Base-by-base conservation (phyloP, 2,888 invertebrate genomes). In the Rhagophthalmus giganteus region DNA sequence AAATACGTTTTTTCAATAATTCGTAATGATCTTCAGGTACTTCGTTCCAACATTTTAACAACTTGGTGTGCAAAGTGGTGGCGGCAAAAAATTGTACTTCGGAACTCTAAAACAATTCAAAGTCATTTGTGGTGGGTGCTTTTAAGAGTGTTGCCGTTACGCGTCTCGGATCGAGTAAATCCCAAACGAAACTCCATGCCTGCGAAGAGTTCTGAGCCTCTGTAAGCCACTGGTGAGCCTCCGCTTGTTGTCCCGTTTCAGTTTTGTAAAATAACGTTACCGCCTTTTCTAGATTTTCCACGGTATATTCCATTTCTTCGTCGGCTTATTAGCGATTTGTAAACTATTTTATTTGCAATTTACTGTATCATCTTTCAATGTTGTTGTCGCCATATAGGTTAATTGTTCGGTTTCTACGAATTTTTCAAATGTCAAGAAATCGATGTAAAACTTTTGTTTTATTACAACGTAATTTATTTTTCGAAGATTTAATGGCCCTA, bases 71-170 rank as follows among this genome's bases (percentile, higher is more conserved):
- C 12, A 96, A 74, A 14, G 93, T 93, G 34, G 90, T 90, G 2
- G 95, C 95, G 44, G 90, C 95, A 79, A 92, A 96, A 76, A 93
- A 95, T 74, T 95, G 94, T 20, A 94, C 88, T 78, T 94, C 94
- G 58, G 87, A 85, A 45, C 83, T 81, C 92, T 93, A 72, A 32
- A 79, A 78, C n/a, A 53, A 59, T 54, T 16, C n/a, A 14, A 2
- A 32, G n/a, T n/a, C n/a, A n/a, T n/a, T n/a, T n/a, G n/a, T n/a
- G n/a, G n/a, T n/a, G n/a, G n/a, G n/a, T n/a, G n/a, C n/a, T n/a
- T n/a, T n/a, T n/a, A n/a, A n/a, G n/a, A n/a, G n/a, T n/a, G n/a
- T n/a, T n/a, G n/a, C n/a, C n/a, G n/a, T 64, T 77, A 93, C 94
- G 81, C 91, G 90, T 60, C 83, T 83, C 5, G 87, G 84, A 68